phyloP scores from a whole-genome alignment of 2,113 vertebrate genomes.

The Bos javanicus region DNA sequence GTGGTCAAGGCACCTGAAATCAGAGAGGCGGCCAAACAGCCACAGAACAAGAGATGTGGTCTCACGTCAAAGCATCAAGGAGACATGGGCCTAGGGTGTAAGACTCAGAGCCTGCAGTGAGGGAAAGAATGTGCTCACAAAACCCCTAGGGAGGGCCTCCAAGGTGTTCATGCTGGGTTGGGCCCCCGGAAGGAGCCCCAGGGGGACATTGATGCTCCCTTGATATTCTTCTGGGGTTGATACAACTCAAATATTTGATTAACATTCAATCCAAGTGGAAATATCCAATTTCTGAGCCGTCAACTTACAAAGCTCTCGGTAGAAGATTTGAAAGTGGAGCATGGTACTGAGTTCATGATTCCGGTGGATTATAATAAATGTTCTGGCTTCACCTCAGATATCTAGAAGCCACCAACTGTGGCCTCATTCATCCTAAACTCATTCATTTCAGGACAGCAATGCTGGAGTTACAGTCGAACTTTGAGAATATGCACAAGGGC shows the following conservation, averaged over 20 bases:
- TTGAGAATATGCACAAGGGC: not conserved
- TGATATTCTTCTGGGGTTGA: not conserved
- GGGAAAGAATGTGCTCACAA: not conserved
- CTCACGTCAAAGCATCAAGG: not conserved
- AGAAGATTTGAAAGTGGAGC: not conserved
- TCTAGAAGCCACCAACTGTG: not conserved
- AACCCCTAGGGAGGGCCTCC: not conserved
- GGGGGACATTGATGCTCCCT: not conserved
- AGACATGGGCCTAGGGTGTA: not conserved
- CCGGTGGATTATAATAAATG: fast-evolving
- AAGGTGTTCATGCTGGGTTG: no score
- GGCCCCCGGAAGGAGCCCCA: not conserved
- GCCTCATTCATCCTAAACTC: not conserved
- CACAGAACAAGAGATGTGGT: not conserved
- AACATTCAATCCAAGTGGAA: not conserved
- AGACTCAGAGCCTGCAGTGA: not conserved
- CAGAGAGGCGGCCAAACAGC: not conserved
- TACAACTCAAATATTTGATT: not conserved
- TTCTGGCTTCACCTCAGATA: not conserved
- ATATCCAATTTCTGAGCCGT: not conserved
- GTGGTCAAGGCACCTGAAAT: not conserved
- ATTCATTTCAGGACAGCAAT: fast-evolving
- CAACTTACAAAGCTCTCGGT: not conserved
- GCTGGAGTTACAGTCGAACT: not conserved
- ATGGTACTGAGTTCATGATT: no score